Conservation (phyloP, 2,797 vertebrate species). For the Capromys pilorides region DNA sequence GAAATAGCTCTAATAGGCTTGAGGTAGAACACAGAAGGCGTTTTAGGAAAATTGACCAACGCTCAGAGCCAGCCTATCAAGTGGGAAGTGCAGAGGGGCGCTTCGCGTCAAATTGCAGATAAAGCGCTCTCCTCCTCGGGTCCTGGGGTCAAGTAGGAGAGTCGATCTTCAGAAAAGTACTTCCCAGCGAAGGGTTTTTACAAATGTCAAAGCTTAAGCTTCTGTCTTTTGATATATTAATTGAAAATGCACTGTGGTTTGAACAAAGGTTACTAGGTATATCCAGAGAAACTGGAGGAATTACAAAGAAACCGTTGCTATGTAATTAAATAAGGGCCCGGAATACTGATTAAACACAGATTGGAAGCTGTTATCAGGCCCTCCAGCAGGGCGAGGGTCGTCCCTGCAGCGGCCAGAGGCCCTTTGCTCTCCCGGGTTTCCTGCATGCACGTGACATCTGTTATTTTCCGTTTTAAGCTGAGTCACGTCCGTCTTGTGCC, state of each 20-base stretch:
- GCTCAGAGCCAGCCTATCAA: not conserved
- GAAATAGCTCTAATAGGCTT: constrained; percentile 47
- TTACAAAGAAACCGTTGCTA: constrained; percentile 50
- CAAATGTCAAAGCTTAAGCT: constrained; percentile 37
- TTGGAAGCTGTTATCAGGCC: not conserved
- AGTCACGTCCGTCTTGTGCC: not conserved
- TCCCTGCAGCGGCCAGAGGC: not conserved
- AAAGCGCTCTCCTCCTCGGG: not conserved
- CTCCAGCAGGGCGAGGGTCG: not conserved
- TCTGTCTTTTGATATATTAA: constrained; percentile 33
- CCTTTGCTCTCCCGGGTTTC: not conserved
- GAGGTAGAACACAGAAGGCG: constrained; percentile 38
- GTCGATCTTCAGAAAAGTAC: not conserved
- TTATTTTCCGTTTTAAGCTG: not conserved
- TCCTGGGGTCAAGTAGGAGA: not conserved
- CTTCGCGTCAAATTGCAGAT: not conserved
- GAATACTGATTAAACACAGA: constrained; percentile 5
- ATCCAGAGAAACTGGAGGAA: not conserved
- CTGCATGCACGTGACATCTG: not conserved
- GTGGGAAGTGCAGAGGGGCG: not conserved
- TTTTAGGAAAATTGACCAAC: constrained; percentile 44
- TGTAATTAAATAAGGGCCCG: constrained; percentile 35
- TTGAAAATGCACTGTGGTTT: constrained; percentile 29
- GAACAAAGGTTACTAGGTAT: constrained; percentile 61
- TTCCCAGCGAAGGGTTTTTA: constrained; percentile 6